These are phyloP conservation scores for Drosophila atroscutellata DNA, from an alignment of 2,888 invertebrate genomes.

Conservation along the genomic window DNA sequence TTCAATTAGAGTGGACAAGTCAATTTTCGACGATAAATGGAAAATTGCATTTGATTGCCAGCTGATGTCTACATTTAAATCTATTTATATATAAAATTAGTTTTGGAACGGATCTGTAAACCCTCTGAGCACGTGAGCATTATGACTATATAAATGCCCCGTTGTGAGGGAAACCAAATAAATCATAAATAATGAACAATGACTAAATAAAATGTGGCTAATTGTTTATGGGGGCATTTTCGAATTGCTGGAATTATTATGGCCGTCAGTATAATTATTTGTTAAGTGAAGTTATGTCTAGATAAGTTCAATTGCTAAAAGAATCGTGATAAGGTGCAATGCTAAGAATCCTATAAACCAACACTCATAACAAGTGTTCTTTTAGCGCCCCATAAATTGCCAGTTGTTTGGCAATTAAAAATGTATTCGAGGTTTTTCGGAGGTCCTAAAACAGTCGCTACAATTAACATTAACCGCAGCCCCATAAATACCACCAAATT, in stretches of 20 bases:
- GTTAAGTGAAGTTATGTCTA: conserved; percentile 55
- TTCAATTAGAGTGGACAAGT: conserved; percentile 66
- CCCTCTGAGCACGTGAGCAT: conserved; percentile 25
- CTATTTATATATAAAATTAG: conserved; percentile 15
- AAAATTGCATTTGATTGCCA: conserved; percentile 68
- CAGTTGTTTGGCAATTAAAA: conserved; percentile 40
- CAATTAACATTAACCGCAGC: background rate
- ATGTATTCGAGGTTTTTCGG: conserved; percentile 11
- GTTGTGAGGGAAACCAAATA: background rate
- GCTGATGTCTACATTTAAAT: conserved; percentile 2
- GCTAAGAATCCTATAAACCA: conserved; percentile 2
- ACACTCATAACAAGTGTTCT: conserved; percentile 26
- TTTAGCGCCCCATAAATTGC: conserved; percentile 31
- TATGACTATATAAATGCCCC: conserved; percentile 1
- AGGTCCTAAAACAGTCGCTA: conserved; percentile 19
- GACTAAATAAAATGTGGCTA: background rate
- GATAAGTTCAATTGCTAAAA: conserved; percentile 61
- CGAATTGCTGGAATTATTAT: conserved; percentile 26
- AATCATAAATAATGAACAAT: conserved; percentile 1
- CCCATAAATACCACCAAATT: conserved; percentile 21
- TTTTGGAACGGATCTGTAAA: conserved; percentile 7
- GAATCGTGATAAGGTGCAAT: conserved; percentile 56
- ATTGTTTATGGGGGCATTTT: conserved; percentile 28
- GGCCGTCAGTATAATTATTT: conserved; percentile 42
- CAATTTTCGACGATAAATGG: conserved; percentile 57